Evolutionary conservation across 2,888 invertebrate genomes (phyloP), one percentile per base, ranked within the genome.

Genomic region (Gastrophysa polygoni): DNA sequence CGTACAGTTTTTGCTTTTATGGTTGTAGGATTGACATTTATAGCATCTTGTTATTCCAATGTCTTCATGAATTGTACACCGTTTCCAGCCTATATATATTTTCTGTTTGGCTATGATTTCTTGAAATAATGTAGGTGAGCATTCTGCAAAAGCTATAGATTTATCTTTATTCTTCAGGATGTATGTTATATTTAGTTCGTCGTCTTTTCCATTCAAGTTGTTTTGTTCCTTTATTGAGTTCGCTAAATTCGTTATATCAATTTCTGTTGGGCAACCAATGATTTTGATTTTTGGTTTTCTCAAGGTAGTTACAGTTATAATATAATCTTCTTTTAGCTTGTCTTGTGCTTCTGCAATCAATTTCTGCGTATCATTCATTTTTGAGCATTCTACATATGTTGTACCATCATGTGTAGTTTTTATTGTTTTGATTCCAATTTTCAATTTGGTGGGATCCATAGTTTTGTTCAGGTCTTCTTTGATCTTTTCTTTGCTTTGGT

Each of bases 201-300:
- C 17, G 16, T 44, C 44, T 44, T 44, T 14, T 44, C 44, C 44
- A 44, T 44, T 44, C 44, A 44, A 8, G 44, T 44, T 44, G 44
- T 44, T 44, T 44, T 44, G 44, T 44, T 44, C 44, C 44, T 44
- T 44, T 44, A 44, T 44, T 2, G 44, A 44, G 44, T 18, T 44
- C 16, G 44, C 44, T 44, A 14, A 44, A 16, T 18, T 44, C 16
- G 44, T 44, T 44, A 6, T 16, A 44, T 44, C 44, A 2, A 44
- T 44, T 2, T 14, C 44, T 44, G 44, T 4, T 44, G 44, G 44
- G 44, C 44, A 44, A 44, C 44, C 44, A 44, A 44, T 44, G 44
- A 44, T 44, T 17, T 44, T 18, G 16, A 16, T 44, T 44, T 44
- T 44, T 44, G 44, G 44, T 18, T 44, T 44, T 14, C 44, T 44